Conservation (phyloP, 2,888 invertebrate species). For the Pseudococcus longispinus region DNA sequence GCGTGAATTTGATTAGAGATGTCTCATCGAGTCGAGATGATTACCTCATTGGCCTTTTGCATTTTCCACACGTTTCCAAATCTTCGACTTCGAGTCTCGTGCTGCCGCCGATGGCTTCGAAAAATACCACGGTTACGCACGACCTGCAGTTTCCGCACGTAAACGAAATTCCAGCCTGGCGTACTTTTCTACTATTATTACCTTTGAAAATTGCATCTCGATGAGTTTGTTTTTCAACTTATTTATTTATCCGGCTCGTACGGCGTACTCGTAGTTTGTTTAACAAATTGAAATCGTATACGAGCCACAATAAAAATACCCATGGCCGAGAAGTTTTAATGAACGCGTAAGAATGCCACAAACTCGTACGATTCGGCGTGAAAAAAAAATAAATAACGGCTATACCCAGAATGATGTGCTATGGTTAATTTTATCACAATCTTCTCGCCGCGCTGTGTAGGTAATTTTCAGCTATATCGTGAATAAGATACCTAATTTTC, state of each 20-base stretch:
- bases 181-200: background rate
- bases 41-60: background rate
- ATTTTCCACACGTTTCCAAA: background rate
- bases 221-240: conserved; percentile 6
- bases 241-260: background rate
- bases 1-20: background rate
- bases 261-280: background rate
- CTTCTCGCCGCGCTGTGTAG: background rate
- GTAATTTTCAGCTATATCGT: background rate
- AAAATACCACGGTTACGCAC: conserved; percentile 45
- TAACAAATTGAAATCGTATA: background rate
- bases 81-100: background rate
- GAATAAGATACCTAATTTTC: background rate
- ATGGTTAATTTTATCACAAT: conserved; percentile 6
- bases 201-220: conserved; percentile 20
- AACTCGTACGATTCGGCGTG: background rate
- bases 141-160: conserved; percentile 48
- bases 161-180: conserved; percentile 8
- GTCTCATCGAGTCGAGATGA: background rate
- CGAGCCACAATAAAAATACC: background rate
- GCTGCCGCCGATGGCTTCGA: no score
- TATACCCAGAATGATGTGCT: background rate
- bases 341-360: background rate
- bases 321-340: background rate
- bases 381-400: background rate